Percentiles rank a stretch among this genome's conserved stretches.
Conservation (phyloP, 2,797 vertebrate genomes). For the Menidia menidia region DNA sequence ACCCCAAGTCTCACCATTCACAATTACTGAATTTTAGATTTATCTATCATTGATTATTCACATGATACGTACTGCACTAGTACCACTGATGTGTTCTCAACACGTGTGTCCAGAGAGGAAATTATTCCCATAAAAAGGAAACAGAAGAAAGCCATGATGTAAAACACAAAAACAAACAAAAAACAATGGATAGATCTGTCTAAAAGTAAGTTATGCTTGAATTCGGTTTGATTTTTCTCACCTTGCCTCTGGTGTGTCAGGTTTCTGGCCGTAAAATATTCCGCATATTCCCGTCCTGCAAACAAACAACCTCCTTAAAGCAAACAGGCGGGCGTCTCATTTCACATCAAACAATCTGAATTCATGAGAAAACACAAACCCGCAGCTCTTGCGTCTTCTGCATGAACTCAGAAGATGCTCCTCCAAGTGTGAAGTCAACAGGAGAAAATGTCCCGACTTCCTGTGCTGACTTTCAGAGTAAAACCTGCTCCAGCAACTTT, state of each 20-base stretch:
- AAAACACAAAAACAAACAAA: not conserved
- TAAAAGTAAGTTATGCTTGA: not conserved
- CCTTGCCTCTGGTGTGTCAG: slow-evolving; percentile 53
- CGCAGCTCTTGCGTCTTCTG: slow-evolving; percentile 31
- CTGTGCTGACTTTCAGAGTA: slow-evolving; percentile 59
- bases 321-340: not conserved
- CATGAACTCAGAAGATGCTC: slow-evolving; percentile 35
- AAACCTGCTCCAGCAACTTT: not conserved
- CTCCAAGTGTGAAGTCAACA: slow-evolving; percentile 14
- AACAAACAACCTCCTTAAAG: not conserved
- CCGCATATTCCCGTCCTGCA: slow-evolving; percentile 35
- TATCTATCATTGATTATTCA: not conserved
- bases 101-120: too few species aligned
- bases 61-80: not conserved
- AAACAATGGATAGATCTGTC: not conserved
- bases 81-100: too few species aligned
- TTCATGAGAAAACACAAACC: slow-evolving; percentile 28
- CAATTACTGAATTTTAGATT: not conserved
- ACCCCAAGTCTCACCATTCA: slow-evolving; percentile 34
- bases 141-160: too few species aligned
- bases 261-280: slow-evolving; percentile 27
- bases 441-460: slow-evolving; percentile 19
- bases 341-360: not conserved
- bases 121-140: too few species aligned
- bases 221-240: slow-evolving; percentile 28